phyloP scores from a whole-genome alignment of 2,888 invertebrate genomes.

The Dryadula phaetusa region DNA sequence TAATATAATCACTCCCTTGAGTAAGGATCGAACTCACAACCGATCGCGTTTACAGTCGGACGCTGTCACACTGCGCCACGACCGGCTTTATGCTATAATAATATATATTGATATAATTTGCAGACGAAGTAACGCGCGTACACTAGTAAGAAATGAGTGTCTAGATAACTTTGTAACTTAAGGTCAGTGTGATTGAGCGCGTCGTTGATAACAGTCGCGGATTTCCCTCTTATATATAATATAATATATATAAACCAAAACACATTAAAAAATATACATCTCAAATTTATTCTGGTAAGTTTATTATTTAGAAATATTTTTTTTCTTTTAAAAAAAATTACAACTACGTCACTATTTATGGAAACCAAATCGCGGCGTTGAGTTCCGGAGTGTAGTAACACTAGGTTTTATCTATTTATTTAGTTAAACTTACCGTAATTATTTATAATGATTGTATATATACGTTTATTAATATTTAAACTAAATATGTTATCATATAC shows the following conservation, averaged over 20 bases:
- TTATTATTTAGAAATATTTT: neutral
- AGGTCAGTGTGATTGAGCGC: conserved; percentile 7
- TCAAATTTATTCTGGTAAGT: neutral
- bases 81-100: too few species aligned
- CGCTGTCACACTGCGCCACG: too few species aligned
- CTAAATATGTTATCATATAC: neutral
- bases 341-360: too few species aligned
- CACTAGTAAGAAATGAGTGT: neutral
- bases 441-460: neutral
- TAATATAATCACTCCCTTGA: too few species aligned
- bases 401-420: neutral
- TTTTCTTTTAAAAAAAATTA: neutral
- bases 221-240: neutral
- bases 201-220: conserved; percentile 6
- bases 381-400: too few species aligned
- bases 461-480: neutral
- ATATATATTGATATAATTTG: too few species aligned
- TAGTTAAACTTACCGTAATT: too few species aligned
- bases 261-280: neutral
- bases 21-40: too few species aligned
- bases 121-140: too few species aligned
- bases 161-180: neutral
- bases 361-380: neutral
- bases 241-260: neutral
- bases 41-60: too few species aligned